Conservation (phyloP, 2,797 vertebrate species). For the Anas bahamensis region DNA sequence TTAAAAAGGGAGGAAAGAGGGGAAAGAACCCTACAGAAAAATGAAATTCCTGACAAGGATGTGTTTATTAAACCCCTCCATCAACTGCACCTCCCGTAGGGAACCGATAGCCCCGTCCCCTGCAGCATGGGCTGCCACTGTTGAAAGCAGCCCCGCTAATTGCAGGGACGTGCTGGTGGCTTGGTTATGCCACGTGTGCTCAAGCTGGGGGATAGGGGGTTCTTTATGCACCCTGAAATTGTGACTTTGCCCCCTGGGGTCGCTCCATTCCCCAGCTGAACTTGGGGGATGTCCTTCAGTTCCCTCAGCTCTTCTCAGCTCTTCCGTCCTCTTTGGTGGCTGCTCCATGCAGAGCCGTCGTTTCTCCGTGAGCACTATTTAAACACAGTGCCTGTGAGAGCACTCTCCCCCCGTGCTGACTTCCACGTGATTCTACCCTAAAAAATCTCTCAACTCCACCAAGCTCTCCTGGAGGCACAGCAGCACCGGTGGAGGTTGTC, state of each 20-base stretch:
- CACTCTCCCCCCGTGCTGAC: background rate
- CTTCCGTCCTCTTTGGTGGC: background rate
- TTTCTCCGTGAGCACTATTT: background rate
- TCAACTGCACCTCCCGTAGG: background rate
- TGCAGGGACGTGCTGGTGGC: background rate
- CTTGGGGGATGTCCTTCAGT: background rate
- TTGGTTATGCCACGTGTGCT: background rate
- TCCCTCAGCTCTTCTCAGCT: background rate
- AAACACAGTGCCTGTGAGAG: background rate
- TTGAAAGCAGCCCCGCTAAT: background rate
- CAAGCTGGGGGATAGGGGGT: background rate
- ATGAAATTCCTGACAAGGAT: conserved; percentile 15
- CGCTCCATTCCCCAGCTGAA: background rate
- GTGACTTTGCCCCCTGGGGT: accelerated
- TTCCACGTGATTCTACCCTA: background rate
- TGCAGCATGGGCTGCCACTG: background rate
- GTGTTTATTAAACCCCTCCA: background rate
- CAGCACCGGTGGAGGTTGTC: background rate
- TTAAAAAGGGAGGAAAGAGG: conserved; percentile 11
- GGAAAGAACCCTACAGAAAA: background rate
- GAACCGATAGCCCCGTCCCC: background rate
- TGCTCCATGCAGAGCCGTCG: background rate
- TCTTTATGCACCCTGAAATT: background rate
- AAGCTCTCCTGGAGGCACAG: background rate
- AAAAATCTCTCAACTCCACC: background rate